These are phyloP conservation scores for Heliconius cydno DNA, from an alignment of 2,888 invertebrate species.

Conservation along the genomic window DNA sequence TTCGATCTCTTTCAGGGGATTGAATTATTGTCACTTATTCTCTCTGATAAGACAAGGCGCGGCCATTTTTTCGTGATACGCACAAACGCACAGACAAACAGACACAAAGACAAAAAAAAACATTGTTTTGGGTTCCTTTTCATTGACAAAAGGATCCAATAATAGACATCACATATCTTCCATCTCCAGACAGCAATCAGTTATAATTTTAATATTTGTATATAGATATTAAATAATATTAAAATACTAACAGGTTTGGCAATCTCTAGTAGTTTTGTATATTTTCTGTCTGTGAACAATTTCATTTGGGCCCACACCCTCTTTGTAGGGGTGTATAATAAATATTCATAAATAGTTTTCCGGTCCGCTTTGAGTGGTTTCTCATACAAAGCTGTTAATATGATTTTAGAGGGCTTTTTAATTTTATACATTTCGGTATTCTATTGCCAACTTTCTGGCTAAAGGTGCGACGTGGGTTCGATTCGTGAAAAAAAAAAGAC, in stretches of 20 bases:
- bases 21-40: not conserved
- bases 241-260: too few relatives aligned
- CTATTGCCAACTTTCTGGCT: not conserved
- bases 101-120: too few relatives aligned
- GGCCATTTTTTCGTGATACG: too few relatives aligned
- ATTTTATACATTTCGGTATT: not conserved
- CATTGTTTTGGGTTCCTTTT: too few relatives aligned
- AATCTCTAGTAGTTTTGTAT: slow-evolving; percentile 39
- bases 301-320: slow-evolving; percentile 43
- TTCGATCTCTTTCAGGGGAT: not conserved
- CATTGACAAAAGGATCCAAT: too few relatives aligned
- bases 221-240: too few relatives aligned
- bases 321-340: slow-evolving; percentile 49
- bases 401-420: slow-evolving; percentile 43
- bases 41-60: not conserved
- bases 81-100: too few relatives aligned
- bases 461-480: not conserved
- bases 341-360: slow-evolving; percentile 54
- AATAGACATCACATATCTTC: too few relatives aligned
- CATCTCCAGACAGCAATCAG: too few relatives aligned
- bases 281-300: slow-evolving; percentile 44
- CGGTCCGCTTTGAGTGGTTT: slow-evolving; percentile 48
- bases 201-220: too few relatives aligned
- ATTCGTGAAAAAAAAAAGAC: not conserved
- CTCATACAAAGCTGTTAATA: slow-evolving; percentile 52